Conservation (phyloP, 2,113 vertebrate species). For the Diadophis punctatus region DNA sequence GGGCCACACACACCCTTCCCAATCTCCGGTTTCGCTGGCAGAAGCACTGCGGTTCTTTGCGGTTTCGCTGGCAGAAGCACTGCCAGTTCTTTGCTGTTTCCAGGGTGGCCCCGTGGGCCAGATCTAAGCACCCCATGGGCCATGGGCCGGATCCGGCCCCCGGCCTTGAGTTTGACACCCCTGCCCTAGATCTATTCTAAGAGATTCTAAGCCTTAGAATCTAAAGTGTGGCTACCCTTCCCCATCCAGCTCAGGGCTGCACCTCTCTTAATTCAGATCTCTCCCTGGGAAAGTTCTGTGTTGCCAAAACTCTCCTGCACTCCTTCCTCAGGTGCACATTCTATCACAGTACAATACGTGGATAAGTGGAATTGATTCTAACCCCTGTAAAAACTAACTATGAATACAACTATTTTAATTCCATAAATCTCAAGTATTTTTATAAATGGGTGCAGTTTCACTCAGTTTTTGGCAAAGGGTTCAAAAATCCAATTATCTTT, state of each 20-base stretch:
- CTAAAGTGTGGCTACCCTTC: not conserved
- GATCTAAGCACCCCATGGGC: too few species aligned
- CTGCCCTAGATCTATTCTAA: not conserved
- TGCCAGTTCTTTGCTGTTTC: too few species aligned
- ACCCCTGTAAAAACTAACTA: not conserved
- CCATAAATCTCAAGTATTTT: not conserved
- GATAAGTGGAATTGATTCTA: not conserved
- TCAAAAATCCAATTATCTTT: not conserved
- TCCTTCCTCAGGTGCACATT: not conserved
- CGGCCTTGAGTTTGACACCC: too few species aligned
- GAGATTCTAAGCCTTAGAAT: not conserved
- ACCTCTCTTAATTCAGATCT: not conserved
- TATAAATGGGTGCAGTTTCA: too few species aligned
- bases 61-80: too few species aligned
- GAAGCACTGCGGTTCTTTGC: too few species aligned
- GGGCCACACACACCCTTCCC: too few species aligned
- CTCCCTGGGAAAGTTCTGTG: not conserved
- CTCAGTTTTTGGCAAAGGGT: not conserved
- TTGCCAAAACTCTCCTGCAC: not conserved
- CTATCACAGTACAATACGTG: not conserved
- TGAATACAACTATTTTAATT: not conserved
- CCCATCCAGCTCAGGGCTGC: not conserved
- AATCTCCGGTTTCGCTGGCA: too few species aligned
- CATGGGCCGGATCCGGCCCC: too few species aligned
- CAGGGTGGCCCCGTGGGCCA: too few species aligned